Conservation (phyloP, 2,888 invertebrate species). For the Myathropa florea region DNA sequence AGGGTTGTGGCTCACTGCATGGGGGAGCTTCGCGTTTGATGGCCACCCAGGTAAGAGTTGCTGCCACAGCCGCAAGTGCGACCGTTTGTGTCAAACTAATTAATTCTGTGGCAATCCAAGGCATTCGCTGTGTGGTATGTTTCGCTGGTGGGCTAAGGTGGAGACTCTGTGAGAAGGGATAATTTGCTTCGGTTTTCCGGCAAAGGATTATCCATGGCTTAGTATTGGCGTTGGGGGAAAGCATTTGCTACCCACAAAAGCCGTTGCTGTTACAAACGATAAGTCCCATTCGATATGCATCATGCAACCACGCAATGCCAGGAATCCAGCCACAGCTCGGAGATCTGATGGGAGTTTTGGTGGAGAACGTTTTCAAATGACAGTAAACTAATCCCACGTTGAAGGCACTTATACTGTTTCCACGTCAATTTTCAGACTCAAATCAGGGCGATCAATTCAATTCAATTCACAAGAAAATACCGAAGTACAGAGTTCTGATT, state of each 20-base stretch:
- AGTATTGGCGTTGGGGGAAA: not conserved
- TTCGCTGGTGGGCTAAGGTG: constrained; percentile 22
- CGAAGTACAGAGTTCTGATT: not conserved
- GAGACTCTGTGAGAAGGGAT: constrained; percentile 25
- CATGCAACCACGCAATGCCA: not conserved
- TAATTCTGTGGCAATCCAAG: constrained; percentile 44
- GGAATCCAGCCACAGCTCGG: not conserved
- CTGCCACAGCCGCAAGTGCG: not conserved
- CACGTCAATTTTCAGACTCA: not conserved
- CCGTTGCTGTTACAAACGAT: not conserved
- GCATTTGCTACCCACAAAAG: not conserved
- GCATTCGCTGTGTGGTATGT: constrained; percentile 20
- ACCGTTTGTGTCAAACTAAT: constrained; percentile 65
- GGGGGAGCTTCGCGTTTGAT: constrained; percentile 49
- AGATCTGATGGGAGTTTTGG: too few species aligned
- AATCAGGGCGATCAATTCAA: not conserved
- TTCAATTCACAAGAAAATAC: not conserved
- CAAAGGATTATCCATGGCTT: constrained; percentile 21
- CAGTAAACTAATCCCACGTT: not conserved
- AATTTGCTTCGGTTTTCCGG: constrained; percentile 1
- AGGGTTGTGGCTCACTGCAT: constrained; percentile 25
- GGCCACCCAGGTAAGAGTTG: constrained; percentile 48
- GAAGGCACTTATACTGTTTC: not conserved
- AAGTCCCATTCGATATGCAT: not conserved
- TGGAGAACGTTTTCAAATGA: too few species aligned